Conservation (phyloP, 2,113 vertebrate genomes). For the Leptosomus discolor region DNA sequence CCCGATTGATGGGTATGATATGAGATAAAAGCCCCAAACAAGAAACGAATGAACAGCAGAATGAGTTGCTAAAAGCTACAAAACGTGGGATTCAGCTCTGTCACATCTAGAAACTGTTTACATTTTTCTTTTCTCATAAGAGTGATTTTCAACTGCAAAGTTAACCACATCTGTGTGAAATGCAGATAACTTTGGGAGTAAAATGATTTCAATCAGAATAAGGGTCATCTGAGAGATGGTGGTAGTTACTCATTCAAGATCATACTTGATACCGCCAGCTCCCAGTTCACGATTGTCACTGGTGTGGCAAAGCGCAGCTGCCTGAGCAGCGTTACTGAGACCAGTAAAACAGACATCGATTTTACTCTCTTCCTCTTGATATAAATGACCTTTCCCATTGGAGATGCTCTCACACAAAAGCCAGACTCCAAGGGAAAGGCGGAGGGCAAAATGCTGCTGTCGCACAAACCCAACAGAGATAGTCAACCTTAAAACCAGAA, state of each 20-base stretch:
- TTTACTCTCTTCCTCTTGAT: background rate
- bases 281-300: background rate
- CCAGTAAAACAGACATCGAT: background rate
- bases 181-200: background rate
- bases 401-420: background rate
- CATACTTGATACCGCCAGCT: background rate
- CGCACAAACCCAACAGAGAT: background rate
- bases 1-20: background rate
- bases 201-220: background rate
- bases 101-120: background rate
- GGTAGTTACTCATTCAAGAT: background rate
- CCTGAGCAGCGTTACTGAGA: background rate
- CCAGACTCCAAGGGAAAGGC: background rate
- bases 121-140: background rate
- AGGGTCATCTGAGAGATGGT: background rate
- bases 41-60: background rate
- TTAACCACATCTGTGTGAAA: background rate
- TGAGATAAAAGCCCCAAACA: background rate
- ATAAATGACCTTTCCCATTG: accelerated
- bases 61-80: background rate
- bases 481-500: background rate
- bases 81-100: background rate
- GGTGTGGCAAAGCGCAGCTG: background rate
- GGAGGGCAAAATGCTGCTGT: background rate
- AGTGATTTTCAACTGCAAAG: background rate